Evolutionary conservation across 2,888 invertebrate species (phyloP).

Genomic region (Heliconius hortense): DNA sequence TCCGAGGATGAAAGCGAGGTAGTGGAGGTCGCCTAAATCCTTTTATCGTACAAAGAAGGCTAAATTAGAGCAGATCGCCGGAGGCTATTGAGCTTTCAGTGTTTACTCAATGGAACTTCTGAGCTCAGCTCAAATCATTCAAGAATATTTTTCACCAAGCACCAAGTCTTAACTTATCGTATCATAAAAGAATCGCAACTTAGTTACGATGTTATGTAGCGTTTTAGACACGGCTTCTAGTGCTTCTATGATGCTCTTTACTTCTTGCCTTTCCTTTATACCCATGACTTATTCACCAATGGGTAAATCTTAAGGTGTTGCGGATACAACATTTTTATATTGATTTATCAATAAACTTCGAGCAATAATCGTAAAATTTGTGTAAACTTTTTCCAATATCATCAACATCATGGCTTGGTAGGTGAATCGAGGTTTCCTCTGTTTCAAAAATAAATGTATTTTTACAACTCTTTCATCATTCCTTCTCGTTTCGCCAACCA

Average conservation of each 20-base stretch:
- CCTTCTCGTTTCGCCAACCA: too few relatives aligned
- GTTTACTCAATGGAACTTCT: conserved; percentile 16
- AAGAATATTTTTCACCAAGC: conserved; percentile 4
- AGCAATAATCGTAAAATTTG: not conserved
- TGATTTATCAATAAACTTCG: too few relatives aligned
- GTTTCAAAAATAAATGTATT: too few relatives aligned
- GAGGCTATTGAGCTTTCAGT: conserved; percentile 28
- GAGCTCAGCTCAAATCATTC: conserved; percentile 14
- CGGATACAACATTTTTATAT: too few relatives aligned
- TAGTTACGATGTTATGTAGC: not conserved
- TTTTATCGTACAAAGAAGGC: conserved; percentile 33
- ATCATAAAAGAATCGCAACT: not conserved
- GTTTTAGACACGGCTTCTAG: not conserved
- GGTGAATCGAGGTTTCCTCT: too few relatives aligned
- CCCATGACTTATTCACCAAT: too few relatives aligned
- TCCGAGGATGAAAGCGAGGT: conserved; percentile 30
- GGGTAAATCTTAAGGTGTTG: too few relatives aligned
- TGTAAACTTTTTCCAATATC: not conserved
- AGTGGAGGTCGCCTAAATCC: conserved; percentile 32
- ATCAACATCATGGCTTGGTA: not conserved
- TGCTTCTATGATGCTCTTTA: not conserved
- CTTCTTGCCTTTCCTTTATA: not conserved
- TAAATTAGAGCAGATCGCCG: conserved; percentile 28
- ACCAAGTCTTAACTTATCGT: not conserved
- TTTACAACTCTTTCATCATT: not conserved